Conservation (phyloP, 2,888 invertebrate genomes). For the Ceratothoa steindachneri region DNA sequence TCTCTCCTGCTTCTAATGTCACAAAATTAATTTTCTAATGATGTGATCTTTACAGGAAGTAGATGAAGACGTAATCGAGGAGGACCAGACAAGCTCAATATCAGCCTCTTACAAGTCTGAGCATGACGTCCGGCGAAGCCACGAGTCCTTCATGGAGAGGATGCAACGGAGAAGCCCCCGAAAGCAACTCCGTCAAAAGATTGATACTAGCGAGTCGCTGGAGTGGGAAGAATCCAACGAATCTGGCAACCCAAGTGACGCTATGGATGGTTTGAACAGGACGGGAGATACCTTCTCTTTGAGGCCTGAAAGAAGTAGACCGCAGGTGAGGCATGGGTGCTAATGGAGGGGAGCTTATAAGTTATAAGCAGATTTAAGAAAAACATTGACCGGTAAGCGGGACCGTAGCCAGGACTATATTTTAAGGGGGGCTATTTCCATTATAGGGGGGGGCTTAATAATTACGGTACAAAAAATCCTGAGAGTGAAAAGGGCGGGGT, state of each 20-base stretch:
- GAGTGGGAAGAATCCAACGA: background rate
- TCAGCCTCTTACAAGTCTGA: constrained; percentile 31
- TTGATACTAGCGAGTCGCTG: background rate
- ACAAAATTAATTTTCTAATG: no score
- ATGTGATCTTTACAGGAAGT: no score
- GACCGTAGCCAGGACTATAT: no score
- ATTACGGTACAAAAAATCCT: no score
- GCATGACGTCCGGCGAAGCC: constrained; percentile 35
- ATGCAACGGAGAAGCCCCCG: constrained; percentile 18
- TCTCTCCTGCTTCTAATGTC: no score
- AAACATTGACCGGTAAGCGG: no score
- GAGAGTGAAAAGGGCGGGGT: no score
- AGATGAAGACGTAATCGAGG: constrained; percentile 35
- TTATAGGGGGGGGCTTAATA: no score
- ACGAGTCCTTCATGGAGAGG: constrained; percentile 29
- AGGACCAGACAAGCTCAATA: constrained; percentile 16
- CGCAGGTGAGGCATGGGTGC: background rate
- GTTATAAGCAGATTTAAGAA: no score
- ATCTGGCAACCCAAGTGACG: background rate
- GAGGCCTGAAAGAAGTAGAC: background rate
- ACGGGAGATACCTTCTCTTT: background rate
- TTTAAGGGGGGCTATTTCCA: no score
- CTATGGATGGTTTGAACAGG: background rate
- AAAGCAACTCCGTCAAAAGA: background rate
- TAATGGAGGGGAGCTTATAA: background rate